Conservation (phyloP, 1,140 invertebrate genomes). For the Zaprionus vittiger region DNA sequence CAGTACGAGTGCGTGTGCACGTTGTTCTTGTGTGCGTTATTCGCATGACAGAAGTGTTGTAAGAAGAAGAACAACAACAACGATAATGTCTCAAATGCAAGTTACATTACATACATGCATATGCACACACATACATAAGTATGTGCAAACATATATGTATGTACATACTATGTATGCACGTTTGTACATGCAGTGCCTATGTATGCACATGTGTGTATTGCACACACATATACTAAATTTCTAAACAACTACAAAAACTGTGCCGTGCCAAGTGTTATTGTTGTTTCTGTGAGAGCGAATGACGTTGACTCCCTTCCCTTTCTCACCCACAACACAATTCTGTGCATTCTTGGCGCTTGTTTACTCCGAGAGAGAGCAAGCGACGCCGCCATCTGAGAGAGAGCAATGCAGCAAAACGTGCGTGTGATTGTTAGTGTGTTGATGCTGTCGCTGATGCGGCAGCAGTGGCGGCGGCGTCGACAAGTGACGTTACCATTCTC, state of each 20-base stretch:
- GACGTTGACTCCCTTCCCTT: conserved; percentile 28
- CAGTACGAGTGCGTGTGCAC: neutral
- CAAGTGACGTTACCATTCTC: conserved; percentile 49
- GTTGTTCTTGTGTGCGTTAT: conserved; percentile 33
- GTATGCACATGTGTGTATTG: conserved; percentile 14
- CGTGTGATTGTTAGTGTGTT: conserved; percentile 12
- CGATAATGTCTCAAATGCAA: conserved; percentile 27
- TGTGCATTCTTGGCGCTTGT: conserved; percentile 45
- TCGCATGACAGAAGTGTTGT: conserved; percentile 30
- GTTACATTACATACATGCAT: conserved; percentile 12
- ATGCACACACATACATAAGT: neutral
- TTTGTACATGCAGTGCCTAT: neutral
- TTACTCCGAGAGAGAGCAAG: conserved; percentile 22
- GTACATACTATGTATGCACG: neutral
- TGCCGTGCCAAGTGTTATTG: conserved; percentile 56
- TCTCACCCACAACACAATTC: conserved; percentile 29
- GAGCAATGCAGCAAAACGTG: conserved; percentile 36
- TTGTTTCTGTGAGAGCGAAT: conserved; percentile 27
- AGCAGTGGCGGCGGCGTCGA: too few relatives aligned
- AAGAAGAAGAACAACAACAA: conserved; percentile 29
- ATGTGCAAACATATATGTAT: neutral
- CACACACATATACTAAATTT: conserved; percentile 6
- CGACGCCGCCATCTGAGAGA: conserved; percentile 8
- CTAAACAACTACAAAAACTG: conserved; percentile 58
- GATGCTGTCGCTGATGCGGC: conserved; percentile 24